Evolutionary conservation across 2,113 vertebrate species (phyloP).

Genomic region (Lichenostomus cassidix): DNA sequence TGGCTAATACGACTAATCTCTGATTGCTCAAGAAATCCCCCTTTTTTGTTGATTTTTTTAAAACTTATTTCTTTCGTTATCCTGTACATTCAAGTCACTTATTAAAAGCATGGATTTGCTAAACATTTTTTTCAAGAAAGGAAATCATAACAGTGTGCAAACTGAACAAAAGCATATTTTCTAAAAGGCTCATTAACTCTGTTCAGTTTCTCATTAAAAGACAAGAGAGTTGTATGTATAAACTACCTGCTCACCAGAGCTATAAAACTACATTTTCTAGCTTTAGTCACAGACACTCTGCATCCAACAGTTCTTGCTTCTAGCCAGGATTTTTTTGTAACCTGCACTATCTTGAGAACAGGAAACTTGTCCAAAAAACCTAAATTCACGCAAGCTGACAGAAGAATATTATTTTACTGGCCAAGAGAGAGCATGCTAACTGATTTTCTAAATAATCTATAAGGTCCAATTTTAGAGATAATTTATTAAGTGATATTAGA

Average conservation of each 20-base stretch:
- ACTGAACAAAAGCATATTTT: constrained; percentile 48
- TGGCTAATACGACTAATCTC: constrained; percentile 31
- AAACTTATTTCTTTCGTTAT: constrained; percentile 29
- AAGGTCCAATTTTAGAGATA: constrained; percentile 1
- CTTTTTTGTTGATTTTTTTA: neutral
- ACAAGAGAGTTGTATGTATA: constrained; percentile 5
- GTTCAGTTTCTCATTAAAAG: constrained; percentile 43
- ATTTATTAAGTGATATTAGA: neutral
- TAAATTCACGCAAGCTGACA: neutral
- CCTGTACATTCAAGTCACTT: constrained; percentile 8
- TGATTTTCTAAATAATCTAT: neutral
- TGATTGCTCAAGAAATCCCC: constrained; percentile 27
- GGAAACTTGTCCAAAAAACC: constrained; percentile 2
- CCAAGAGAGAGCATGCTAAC: neutral
- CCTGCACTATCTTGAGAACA: neutral
- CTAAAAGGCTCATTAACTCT: constrained; percentile 9
- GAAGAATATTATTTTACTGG: neutral
- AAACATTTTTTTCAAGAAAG: constrained; percentile 41
- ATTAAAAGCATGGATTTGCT: constrained; percentile 37
- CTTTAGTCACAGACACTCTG: neutral
- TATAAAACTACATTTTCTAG: constrained; percentile 23
- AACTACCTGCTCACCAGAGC: constrained; percentile 45
- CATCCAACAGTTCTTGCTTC: neutral
- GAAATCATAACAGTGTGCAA: constrained; percentile 46
- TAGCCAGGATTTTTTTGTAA: neutral